Evolutionary conservation across 1,140 invertebrate species (phyloP), one percentile per base, ranked within the genome.

Genomic region (Dinoponera quadriceps): DNA sequence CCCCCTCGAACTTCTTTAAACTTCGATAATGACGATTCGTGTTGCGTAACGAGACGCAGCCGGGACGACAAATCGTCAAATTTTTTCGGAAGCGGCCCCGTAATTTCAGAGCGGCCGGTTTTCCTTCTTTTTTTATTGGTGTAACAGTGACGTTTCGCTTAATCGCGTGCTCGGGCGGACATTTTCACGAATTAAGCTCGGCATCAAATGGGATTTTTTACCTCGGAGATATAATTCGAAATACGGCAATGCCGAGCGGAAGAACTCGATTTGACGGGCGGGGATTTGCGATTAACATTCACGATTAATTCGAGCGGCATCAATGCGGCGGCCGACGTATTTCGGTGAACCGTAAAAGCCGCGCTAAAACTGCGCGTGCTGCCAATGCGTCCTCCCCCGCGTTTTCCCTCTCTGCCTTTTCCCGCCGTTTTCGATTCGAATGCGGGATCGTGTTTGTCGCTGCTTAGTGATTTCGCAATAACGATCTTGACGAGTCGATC

Each of bases 381-480:
- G 49, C 11, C 2, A 11, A n/a, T n/a, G n/a, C n/a, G n/a, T n/a
- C 16, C 27, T 72, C n/a, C 38, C 5, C 14, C 9, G 13, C 22
- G 11, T n/a, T 22, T 20, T 20, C 18, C 59, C 51, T 18, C 25
- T n/a, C n/a, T n/a, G n/a, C n/a, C n/a, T n/a, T n/a, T n/a, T n/a
- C n/a, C n/a, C n/a, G n/a, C n/a, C n/a, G n/a, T n/a, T n/a, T n/a
- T n/a, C n/a, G n/a, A n/a, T n/a, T n/a, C n/a, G n/a, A n/a, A 55
- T 51, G 14, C 25, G 9, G 29, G 11, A 33, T 5, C 20, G 22
- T 75, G 51, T 29, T 51, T 22, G n/a, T 25, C n/a, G n/a, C 25
- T 27, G 44, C 9, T 63, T 77, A 77, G 63, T 51, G 54, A 77
- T 66, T 66, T 44, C 51, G n/a, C 18, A 25, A 51, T 51, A 51